Base-by-base conservation (phyloP, 2,113 vertebrate genomes). In the Amazona guildingii region DNA sequence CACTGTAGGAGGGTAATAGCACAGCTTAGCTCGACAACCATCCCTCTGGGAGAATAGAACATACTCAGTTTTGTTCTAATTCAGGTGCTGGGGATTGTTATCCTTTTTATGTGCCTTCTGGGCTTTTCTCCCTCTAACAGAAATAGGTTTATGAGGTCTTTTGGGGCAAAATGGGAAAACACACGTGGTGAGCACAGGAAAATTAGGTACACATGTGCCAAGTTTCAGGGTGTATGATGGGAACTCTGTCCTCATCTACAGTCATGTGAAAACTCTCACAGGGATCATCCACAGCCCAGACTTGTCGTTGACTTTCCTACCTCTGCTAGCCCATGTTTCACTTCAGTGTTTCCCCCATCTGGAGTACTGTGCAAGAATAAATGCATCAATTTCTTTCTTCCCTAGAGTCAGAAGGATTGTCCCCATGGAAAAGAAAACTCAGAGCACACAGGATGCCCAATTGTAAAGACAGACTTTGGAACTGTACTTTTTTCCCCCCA, bases 361-460 rank as follows among this genome's bases (percentile, higher is more conserved):
- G 79, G 87, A 76, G 61, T 7, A 27, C 11, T 18, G 63, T 27
- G 23, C 1, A 5, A 27, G 25, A 66, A 69, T 9, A 35, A 68
- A 74, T 9, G 27, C 6, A 19, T 2, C 4, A 0, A 21, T 70
- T 29, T 54, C 37, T 46, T 41, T 39, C 44, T 49, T 67, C 52
- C 37, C 49, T 24, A 13, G 10, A 27, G 18, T 48, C 37, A 51
- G 51, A 62, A 33, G 31, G 39, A 28, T 37, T 54, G 16, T 9
- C 81, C 20, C 54, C 13, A 5, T 18, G 48, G 54, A 33, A 29
- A 54, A 29, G n/a, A 49, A 49, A 44, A 12, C n/a, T 48, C 2
- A 0, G 44, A 27, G 24, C 25, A 41, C 64, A 16, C n/a, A 7
- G 1, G 0, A 5, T 11, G 77, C 16, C 64, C 59, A 66, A 3